These are phyloP conservation scores for Apeira syringaria DNA, from an alignment of 2,888 invertebrate species.

Conservation along the genomic window DNA sequence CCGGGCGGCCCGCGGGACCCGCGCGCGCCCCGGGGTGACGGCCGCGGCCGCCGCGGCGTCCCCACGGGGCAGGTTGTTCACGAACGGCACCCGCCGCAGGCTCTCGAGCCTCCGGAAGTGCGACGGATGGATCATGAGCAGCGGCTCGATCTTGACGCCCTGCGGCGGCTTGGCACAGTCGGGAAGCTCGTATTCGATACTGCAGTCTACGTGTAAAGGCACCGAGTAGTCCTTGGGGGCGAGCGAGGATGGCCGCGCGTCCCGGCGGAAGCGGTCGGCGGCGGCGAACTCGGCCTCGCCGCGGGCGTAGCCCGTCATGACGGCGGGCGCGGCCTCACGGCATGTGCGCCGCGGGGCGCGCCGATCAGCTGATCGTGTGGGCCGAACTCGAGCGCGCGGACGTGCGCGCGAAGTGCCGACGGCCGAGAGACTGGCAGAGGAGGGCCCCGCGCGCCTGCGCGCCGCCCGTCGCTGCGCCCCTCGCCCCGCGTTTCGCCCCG, in stretches of 20 bases:
- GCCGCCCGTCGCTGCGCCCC: conserved; percentile 40
- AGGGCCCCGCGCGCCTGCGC: conserved; percentile 58
- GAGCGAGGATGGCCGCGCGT: conserved; percentile 74
- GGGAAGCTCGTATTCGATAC: conserved; percentile 95
- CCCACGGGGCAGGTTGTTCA: conserved; percentile 90
- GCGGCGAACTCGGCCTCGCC: conserved; percentile 77
- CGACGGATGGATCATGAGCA: conserved; percentile 95
- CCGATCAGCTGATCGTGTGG: conserved; percentile 72
- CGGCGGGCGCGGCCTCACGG: conserved; percentile 77
- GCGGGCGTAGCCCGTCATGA: conserved; percentile 80
- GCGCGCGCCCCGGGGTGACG: conserved; percentile 43
- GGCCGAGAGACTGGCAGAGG: conserved; percentile 62
- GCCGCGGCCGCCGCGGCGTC: conserved; percentile 47
- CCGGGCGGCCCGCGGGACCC: conserved; percentile 48
- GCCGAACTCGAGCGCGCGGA: conserved; percentile 53
- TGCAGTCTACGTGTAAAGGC: conserved; percentile 95
- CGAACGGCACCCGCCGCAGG: conserved; percentile 91
- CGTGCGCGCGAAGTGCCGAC: conserved; percentile 61
- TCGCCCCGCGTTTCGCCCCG: conserved; percentile 39
- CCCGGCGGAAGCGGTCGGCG: conserved; percentile 73
- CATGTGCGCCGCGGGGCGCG: conserved; percentile 77
- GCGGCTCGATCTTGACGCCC: conserved; percentile 91
- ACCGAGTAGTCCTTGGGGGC: conserved; percentile 92
- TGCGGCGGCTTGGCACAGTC: conserved; percentile 94
- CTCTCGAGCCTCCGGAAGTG: conserved; percentile 94